A percentile compares a stretch with the other conserved stretches of the same genome.
phyloP scores from a whole-genome alignment of 2,113 vertebrate species.

The Saguinus imperator region DNA sequence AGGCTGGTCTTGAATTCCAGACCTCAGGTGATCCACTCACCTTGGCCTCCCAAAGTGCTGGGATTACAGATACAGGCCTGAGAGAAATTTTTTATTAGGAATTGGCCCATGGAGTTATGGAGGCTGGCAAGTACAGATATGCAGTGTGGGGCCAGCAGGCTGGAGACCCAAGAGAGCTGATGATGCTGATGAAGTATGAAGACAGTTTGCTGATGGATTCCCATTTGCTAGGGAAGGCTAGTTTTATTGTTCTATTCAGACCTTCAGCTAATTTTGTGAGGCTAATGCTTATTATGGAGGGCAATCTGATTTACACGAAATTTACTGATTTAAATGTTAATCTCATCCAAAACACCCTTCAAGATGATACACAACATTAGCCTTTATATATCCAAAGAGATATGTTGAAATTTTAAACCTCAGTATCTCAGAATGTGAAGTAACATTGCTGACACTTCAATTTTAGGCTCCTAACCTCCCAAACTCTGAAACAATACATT shows the following conservation, averaged over 20 bases:
- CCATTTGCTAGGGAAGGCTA: not conserved
- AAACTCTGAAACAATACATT: not conserved
- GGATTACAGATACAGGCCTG: too few species aligned
- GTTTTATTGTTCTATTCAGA: not conserved
- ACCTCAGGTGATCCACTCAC: too few species aligned
- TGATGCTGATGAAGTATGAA: not conserved
- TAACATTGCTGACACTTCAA: not conserved
- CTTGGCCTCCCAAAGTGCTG: too few species aligned
- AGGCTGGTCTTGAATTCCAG: too few species aligned
- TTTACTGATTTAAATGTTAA: not conserved
- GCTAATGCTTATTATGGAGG: not conserved
- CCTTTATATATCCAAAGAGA: not conserved
- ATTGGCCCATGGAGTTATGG: not conserved
- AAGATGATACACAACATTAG: not conserved
- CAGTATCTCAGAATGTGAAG: not conserved
- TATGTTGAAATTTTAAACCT: not conserved
- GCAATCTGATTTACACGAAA: not conserved
- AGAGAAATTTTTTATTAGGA: not conserved
- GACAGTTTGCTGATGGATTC: not conserved
- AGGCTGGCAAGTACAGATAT: not conserved
- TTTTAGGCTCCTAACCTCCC: not conserved
- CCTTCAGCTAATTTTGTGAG: not conserved
- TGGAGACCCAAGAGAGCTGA: not conserved
- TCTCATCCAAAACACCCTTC: not conserved
- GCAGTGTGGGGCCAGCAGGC: not conserved